Evolutionary conservation across 2,113 vertebrate species (phyloP), one percentile per base, ranked within the genome.

Genomic region (Tichodroma muraria): DNA sequence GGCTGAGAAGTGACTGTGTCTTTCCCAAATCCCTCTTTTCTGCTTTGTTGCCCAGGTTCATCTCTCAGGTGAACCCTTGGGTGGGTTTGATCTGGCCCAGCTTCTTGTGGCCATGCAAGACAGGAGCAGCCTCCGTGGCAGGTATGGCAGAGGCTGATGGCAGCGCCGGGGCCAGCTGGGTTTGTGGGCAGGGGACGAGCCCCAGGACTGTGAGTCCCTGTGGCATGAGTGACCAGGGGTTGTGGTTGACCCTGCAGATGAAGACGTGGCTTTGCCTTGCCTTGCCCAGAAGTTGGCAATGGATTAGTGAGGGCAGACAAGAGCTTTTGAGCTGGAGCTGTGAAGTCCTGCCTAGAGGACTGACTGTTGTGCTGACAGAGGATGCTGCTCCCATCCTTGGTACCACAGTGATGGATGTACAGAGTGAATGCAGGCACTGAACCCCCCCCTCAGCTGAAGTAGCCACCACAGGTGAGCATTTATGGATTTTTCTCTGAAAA

Each of bases 401-500:
- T 60, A 33, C 59, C 53, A 66, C 66, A 54, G 57, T 0, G 0
- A 21, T 15, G 47, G 53, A 64, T 6, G 10, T 14, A 3, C 33
- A 40, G 70, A 88, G 42, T 73, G 42, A 71, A 42, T 63, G 35
- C 71, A 63, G 42, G 66, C 40, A 15, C 40, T 57, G 88, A 85
- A 22, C 52, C 49, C 18, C 49, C 18, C 75, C 35, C 50, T 49
- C 42, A 45, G 37, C 37, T 72, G 37, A 53, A 72, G 59, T 35
- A 44, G 78, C 50, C 69, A 13, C 35, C 12, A 15, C 73, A 89
- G 93, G 75, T 79, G 73, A 85, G 50, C 57, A 13, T 66, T 87
- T 69, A 60, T 49, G 50, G 70, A 25, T 77, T 94, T 86, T 86
- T 57, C 65, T 79, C 75, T 75, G 78, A 76, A 82, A 60, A 79